phyloP scores from a whole-genome alignment of 2,797 vertebrate genomes.

The Acanthurus leucopareius region DNA sequence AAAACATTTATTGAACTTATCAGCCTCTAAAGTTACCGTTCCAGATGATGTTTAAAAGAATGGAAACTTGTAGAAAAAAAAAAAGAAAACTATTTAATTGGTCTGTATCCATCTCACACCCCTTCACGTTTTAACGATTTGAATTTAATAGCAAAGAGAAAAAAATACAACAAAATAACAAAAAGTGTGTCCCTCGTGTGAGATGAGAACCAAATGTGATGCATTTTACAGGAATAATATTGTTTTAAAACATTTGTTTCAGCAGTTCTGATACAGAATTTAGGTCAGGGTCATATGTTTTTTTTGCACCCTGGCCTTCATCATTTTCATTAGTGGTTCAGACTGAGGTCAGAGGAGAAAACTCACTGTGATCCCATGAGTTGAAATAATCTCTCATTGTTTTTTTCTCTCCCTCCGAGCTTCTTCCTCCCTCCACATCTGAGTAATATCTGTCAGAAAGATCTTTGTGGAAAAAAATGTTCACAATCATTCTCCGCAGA shows the following conservation, averaged over 20 bases:
- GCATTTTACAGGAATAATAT: background rate
- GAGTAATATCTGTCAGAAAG: conserved; percentile 13
- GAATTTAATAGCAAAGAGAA: background rate
- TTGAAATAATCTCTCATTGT: conserved; percentile 35
- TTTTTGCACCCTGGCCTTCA: conserved; percentile 18
- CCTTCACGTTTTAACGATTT: background rate
- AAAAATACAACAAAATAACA: background rate
- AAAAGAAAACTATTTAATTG: background rate
- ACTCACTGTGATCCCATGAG: conserved; percentile 52
- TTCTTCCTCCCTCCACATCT: background rate
- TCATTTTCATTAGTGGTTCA: conserved; percentile 52
- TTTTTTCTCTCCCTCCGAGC: conserved; percentile 12
- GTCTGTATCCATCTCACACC: background rate
- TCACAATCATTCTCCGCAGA: background rate
- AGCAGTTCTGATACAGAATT: background rate
- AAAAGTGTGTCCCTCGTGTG: too few species aligned
- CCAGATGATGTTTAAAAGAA: conserved; percentile 12
- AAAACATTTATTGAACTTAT: background rate
- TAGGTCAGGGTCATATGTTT: background rate
- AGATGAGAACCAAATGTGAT: background rate
- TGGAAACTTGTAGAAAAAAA: background rate
- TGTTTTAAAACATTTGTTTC: too few species aligned
- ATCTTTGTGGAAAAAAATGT: background rate
- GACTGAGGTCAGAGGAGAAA: conserved; percentile 50
- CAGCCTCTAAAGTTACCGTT: background rate